Evolutionary conservation across 2,888 invertebrate species (phyloP).

Genomic region (Eulithis prunata): DNA sequence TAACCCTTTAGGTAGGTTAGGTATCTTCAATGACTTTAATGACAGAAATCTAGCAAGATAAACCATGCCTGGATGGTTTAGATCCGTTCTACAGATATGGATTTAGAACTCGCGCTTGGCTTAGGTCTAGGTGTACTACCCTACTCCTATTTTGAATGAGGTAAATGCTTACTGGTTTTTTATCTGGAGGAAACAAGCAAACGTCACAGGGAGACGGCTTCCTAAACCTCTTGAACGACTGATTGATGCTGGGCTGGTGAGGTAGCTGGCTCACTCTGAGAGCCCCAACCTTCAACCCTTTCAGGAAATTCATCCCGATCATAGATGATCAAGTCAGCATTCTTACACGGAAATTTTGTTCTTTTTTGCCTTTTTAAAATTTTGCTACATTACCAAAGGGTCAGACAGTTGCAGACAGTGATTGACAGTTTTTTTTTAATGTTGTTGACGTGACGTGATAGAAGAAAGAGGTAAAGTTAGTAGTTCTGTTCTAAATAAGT

Average conservation of each 20-base stretch:
- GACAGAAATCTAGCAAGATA: no score
- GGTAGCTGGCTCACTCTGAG: slow-evolving; percentile 30
- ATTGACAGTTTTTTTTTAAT: slow-evolving; percentile 8
- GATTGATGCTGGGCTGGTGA: slow-evolving; percentile 29
- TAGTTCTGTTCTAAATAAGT: neutral
- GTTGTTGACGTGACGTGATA: slow-evolving; percentile 7
- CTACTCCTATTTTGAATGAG: no score
- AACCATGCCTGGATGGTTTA: no score
- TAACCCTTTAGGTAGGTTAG: no score
- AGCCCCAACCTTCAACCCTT: slow-evolving; percentile 22
- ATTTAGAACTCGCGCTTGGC: no score
- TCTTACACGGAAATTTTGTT: slow-evolving; percentile 16
- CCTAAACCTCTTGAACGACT: slow-evolving; percentile 44
- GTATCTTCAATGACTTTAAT: no score
- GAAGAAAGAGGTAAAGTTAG: slow-evolving; percentile 5
- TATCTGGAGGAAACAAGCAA: slow-evolving; percentile 46
- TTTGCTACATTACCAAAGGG: neutral
- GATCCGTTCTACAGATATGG: no score
- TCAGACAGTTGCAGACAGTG: neutral
- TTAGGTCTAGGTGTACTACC: no score
- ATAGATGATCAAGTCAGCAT: slow-evolving; percentile 21
- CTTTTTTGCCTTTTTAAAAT: slow-evolving; percentile 8
- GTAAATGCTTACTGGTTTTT: slow-evolving; percentile 54
- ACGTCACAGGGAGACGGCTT: slow-evolving; percentile 55
- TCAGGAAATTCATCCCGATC: slow-evolving; percentile 37